Percentiles rank a stretch among this genome's conserved stretches.
phyloP scores from a whole-genome alignment of 2,113 vertebrate genomes.

The Malurus alboscapulatus region DNA sequence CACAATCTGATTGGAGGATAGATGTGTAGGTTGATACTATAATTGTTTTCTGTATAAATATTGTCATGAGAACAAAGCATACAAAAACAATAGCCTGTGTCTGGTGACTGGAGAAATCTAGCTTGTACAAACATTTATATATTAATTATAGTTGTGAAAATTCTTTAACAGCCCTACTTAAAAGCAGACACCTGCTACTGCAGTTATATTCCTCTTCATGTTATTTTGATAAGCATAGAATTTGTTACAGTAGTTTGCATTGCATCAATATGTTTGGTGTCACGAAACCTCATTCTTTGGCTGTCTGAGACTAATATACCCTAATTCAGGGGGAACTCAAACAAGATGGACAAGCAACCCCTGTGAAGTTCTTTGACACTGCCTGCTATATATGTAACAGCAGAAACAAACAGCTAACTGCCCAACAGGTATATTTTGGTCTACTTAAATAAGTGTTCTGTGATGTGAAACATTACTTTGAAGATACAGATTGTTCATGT shows the following conservation, averaged over 20 bases:
- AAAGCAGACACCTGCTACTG: neutral
- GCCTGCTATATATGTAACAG: neutral
- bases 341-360: neutral
- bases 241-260: neutral
- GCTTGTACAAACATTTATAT: conserved; percentile 27
- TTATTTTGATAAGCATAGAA: neutral
- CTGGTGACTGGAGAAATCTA: conserved; percentile 12
- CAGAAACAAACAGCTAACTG: neutral
- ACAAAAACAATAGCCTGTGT: neutral
- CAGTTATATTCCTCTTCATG: neutral
- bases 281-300: neutral
- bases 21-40: neutral
- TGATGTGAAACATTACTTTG: neutral
- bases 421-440: neutral
- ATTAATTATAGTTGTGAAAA: conserved; percentile 31
- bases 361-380: neutral
- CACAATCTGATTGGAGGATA: conserved; percentile 22
- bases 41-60: conserved; percentile 43
- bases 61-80: neutral
- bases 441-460: neutral
- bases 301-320: neutral
- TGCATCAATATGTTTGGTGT: neutral
- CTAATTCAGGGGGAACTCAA: neutral
- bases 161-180: conserved; percentile 1
- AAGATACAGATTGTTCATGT: neutral